Evolutionary conservation across 2,888 invertebrate genomes (phyloP), one percentile per base, ranked within the genome.

Genomic region (Ormyrus pomaceus): DNA sequence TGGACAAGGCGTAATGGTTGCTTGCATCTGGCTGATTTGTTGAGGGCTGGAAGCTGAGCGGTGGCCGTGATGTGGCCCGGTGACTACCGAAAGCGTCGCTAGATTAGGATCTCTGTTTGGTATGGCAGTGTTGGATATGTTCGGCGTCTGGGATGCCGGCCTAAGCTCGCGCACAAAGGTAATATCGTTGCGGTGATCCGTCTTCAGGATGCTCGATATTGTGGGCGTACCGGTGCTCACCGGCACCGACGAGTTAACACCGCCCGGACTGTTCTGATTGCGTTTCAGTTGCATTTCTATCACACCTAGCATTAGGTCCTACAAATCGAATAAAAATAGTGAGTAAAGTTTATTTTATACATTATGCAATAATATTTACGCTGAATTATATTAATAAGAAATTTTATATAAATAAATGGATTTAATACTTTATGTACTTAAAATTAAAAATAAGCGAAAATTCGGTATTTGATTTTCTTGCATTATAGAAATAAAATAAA

Each of bases 251-350:
- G 89, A 87, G 34, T 85, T 83, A 19, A 86, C 83, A 10, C 87
- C 86, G 4, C 87, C 86, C 5, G 93, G 92, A 80, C 93, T 92
- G 82, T 94, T 94, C 5, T 90, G 91, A 82, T 90, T 91, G 87
- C 95, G 95, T 91, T 94, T 94, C 71, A 97, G 91, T 84, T 95
- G 95, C 88, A 95, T 94, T 90, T 97, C 97, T 81, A 97, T 97
- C 79, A 97, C 95, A 86, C 95, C 95, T 84, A 95, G 92, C 89
- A 97, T 95, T 77, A 96, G 93, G 89, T 97, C 97, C 84, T 81
- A 7, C 6, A 13, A 46, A 13, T 5, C 5, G n/a, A 11, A 51
- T 10, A 13, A 58, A 1, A 61, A 61, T 13, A 10, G 34, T 19
- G 34, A 34, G 59, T 34, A 34, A 34, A 6, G 5, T 61, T 34